Percentiles rank a stretch among this genome's conserved stretches.
Evolutionary conservation across 2,113 vertebrate species (phyloP).

Genomic region (Myxocyprinus asiaticus): DNA sequence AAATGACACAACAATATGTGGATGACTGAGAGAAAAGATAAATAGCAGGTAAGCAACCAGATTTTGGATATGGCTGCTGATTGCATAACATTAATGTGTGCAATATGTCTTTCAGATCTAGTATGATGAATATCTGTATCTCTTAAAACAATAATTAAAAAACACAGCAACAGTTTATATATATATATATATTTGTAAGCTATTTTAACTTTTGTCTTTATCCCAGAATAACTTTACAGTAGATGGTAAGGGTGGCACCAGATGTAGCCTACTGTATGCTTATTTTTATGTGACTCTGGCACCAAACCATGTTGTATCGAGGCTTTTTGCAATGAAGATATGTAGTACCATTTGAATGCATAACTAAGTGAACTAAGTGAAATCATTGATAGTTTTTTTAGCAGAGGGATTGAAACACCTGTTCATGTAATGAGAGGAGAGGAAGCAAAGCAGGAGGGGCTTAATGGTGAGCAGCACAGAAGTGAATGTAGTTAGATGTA

Average conservation of each 20-base stretch:
- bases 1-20: not conserved
- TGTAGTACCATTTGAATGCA: not conserved
- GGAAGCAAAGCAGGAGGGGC: conserved; percentile 11
- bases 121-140: no score
- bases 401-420: not conserved
- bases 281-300: not conserved
- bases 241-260: no score
- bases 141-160: no score
- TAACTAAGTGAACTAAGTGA: not conserved
- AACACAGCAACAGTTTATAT: no score
- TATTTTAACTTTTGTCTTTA: no score
- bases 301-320: not conserved
- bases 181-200: no score
- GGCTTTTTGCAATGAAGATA: no score
- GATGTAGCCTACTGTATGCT: not conserved
- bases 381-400: not conserved
- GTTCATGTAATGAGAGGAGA: conserved; percentile 4
- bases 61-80: not conserved
- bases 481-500: not conserved
- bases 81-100: no score
- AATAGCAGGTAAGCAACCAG: not conserved
- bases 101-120: no score
- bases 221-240: no score
- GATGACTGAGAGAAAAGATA: not conserved
- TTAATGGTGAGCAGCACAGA: not conserved